Conservation (phyloP, 2,797 vertebrate species). For the Liasis olivaceus region DNA sequence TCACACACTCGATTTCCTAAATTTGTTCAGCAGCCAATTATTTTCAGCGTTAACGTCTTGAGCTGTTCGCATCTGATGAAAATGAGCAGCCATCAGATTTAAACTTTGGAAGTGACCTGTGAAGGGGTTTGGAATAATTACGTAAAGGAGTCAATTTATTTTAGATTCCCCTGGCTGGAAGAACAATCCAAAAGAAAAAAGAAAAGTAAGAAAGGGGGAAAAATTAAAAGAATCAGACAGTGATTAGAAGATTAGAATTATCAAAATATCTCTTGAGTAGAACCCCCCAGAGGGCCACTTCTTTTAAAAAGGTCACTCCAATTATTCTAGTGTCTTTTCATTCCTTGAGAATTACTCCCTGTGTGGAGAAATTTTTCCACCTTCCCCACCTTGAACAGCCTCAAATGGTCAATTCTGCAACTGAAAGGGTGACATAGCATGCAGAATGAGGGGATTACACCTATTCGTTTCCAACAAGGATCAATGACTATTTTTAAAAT, state of each 20-base stretch:
- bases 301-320: constrained; percentile 49
- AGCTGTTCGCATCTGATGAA: constrained; percentile 62
- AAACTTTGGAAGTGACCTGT: constrained; percentile 70
- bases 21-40: constrained; percentile 77
- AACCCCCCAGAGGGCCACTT: constrained; percentile 34
- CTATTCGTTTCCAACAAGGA: not conserved
- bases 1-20: constrained; percentile 73
- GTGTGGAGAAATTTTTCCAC: not conserved
- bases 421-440: not conserved
- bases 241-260: constrained; percentile 36
- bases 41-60: constrained; percentile 69
- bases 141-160: constrained; percentile 37
- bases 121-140: constrained; percentile 64
- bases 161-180: not conserved
- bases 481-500: constrained; percentile 8
- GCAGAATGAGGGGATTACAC: not conserved
- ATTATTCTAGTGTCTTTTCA: constrained; percentile 34
- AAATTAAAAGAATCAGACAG: constrained; percentile 30
- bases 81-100: constrained; percentile 68
- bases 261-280: constrained; percentile 33
- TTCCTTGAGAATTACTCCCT: constrained; percentile 1
- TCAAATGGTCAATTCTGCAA: not conserved
- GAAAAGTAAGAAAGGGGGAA: not conserved
- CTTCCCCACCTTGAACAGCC: not conserved
- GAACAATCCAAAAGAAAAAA: constrained; percentile 4